phyloP scores from a whole-genome alignment of 2,888 invertebrate genomes.

The Ophioninae sp. region DNA sequence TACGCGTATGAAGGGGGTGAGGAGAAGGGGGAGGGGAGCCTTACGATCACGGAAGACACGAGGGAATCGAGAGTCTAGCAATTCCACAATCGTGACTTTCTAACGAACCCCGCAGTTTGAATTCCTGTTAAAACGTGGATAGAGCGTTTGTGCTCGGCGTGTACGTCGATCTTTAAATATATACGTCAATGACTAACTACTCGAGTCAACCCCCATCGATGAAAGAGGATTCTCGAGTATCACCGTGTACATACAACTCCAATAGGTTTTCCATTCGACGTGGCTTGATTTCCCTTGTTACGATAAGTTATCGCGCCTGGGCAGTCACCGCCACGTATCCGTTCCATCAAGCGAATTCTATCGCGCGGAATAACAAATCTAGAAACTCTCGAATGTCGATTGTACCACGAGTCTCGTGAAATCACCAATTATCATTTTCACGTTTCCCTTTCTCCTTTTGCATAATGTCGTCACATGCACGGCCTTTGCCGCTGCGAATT shows the following conservation, averaged over 20 bases:
- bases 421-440: constrained; percentile 35
- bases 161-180: constrained; percentile 23
- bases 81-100: constrained; percentile 75
- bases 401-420: constrained; percentile 20
- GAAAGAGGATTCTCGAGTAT: constrained; percentile 13
- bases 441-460: constrained; percentile 34
- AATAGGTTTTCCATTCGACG: neutral
- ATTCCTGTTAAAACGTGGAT: constrained; percentile 17
- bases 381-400: constrained; percentile 8
- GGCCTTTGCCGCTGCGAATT: neutral
- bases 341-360: constrained; percentile 26
- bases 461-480: constrained; percentile 26
- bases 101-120: constrained; percentile 69
- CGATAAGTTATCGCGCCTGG: constrained; percentile 70
- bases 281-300: constrained; percentile 64
- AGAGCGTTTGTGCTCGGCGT: constrained; percentile 8
- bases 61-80: constrained; percentile 63
- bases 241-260: constrained; percentile 4
- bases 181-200: constrained; percentile 18
- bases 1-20: neutral
- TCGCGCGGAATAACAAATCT: constrained; percentile 56
- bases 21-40: constrained; percentile 31
- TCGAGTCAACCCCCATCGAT: constrained; percentile 4
- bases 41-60: constrained; percentile 70
- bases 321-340: constrained; percentile 53